These are phyloP conservation scores for Nothura maculosa DNA, from an alignment of 2,797 vertebrate genomes.

Conservation along the genomic window DNA sequence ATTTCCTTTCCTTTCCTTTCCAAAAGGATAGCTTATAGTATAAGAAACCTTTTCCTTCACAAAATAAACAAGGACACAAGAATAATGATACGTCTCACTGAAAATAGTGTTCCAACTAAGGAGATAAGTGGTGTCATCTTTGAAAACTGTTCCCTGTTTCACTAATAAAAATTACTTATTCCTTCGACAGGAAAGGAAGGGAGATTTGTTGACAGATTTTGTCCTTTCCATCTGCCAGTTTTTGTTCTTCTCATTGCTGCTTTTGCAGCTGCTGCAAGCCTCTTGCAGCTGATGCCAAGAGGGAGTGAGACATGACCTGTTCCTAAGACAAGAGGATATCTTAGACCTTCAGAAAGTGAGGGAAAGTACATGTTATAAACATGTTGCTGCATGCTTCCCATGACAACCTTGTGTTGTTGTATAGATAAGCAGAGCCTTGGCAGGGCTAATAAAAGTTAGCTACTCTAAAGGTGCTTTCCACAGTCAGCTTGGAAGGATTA, in stretches of 20 bases:
- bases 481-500: conserved; percentile 24
- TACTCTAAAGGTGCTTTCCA: background rate
- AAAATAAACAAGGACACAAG: conserved; percentile 24
- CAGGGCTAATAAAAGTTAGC: background rate
- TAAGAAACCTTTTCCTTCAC: conserved; percentile 23
- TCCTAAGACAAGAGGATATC: conserved; percentile 21
- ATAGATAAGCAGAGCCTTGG: background rate
- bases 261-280: background rate
- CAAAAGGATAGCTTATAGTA: conserved; percentile 6
- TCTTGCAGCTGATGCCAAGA: background rate
- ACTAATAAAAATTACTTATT: background rate
- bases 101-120: background rate
- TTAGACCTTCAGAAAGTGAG: background rate
- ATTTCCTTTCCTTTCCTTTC: too few relatives aligned
- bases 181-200: background rate
- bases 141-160: conserved; percentile 14
- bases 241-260: background rate
- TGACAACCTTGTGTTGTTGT: background rate
- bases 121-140: background rate
- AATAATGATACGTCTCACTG: background rate
- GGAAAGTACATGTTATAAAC: background rate
- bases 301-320: background rate
- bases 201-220: background rate
- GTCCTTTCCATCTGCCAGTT: background rate
- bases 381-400: background rate